A percentile compares a stretch with the other conserved stretches of the same genome.
These are phyloP conservation scores for Rhopalosiphum padi DNA, from an alignment of 1,140 invertebrate species.

Conservation along the genomic window DNA sequence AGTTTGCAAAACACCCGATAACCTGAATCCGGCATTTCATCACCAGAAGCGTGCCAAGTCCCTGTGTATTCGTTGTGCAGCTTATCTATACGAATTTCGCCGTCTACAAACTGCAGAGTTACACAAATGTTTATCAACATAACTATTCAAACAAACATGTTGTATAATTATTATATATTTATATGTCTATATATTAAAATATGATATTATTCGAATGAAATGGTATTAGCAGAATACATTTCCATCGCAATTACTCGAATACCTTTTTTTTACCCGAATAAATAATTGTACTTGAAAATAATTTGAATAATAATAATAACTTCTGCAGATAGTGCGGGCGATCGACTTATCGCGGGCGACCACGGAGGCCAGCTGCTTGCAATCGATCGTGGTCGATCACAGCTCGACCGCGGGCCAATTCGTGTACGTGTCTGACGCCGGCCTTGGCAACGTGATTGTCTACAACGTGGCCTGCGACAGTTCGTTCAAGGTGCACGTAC, in stretches of 20 bases:
- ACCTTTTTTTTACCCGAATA: not conserved
- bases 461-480: constrained; percentile 30
- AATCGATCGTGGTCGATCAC: constrained; percentile 35
- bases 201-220: not conserved
- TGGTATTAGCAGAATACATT: not conserved
- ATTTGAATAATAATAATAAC: not conserved
- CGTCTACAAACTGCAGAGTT: not conserved
- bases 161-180: no score
- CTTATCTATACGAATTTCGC: not conserved
- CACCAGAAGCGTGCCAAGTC: not conserved
- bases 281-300: not conserved
- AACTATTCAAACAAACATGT: not conserved
- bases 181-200: no score
- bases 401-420: not conserved
- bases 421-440: constrained; percentile 35
- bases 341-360: constrained; percentile 31
- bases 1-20: not conserved
- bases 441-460: constrained; percentile 11
- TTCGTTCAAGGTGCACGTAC: constrained; percentile 42
- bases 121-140: not conserved
- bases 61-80: not conserved
- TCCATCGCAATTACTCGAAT: not conserved
- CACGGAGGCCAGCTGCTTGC: not conserved
- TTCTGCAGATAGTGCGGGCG: not conserved
- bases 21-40: not conserved